Evolutionary conservation across 1,140 invertebrate genomes (phyloP).

Genomic region (Coboldia fuscipes): DNA sequence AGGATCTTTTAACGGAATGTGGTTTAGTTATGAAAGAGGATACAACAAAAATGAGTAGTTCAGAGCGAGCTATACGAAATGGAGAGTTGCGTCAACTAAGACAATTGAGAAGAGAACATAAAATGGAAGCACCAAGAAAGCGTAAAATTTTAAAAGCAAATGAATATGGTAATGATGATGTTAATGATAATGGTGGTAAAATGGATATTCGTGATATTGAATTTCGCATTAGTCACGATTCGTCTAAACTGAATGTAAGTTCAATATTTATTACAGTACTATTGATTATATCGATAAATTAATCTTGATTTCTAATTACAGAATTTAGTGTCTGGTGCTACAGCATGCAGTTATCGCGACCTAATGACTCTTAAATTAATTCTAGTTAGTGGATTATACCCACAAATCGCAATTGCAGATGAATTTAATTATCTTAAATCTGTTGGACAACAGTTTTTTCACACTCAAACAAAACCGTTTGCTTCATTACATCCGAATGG

Average conservation of each 20-base stretch:
- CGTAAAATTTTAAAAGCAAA: constrained; percentile 51
- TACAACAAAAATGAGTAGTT: constrained; percentile 38
- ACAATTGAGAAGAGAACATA: constrained; percentile 46
- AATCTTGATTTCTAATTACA: constrained; percentile 15
- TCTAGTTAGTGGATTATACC: constrained; percentile 78
- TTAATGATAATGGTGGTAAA: constrained; percentile 30
- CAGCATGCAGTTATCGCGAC: constrained; percentile 56
- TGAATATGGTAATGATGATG: constrained; percentile 25
- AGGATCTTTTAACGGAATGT: constrained; percentile 59
- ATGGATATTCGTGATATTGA: constrained; percentile 85
- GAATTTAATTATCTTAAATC: constrained; percentile 67
- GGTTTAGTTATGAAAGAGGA: constrained; percentile 35
- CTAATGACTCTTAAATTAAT: constrained; percentile 78
- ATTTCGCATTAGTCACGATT: constrained; percentile 56
- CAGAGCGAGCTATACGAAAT: constrained; percentile 56
- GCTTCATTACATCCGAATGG: constrained; percentile 78
- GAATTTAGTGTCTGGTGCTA: constrained; percentile 42
- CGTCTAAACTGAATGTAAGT: constrained; percentile 32
- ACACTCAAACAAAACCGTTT: constrained; percentile 80
- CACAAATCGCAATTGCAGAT: constrained; percentile 78
- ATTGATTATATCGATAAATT: neutral
- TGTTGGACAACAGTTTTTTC: constrained; percentile 75
- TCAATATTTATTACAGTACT: neutral
- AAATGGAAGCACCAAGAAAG: constrained; percentile 35
- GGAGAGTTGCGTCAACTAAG: constrained; percentile 74